A percentile compares a stretch with the other conserved stretches of the same genome.
Conservation (phyloP, 2,113 vertebrate genomes). For the Odontophorus gujanensis region DNA sequence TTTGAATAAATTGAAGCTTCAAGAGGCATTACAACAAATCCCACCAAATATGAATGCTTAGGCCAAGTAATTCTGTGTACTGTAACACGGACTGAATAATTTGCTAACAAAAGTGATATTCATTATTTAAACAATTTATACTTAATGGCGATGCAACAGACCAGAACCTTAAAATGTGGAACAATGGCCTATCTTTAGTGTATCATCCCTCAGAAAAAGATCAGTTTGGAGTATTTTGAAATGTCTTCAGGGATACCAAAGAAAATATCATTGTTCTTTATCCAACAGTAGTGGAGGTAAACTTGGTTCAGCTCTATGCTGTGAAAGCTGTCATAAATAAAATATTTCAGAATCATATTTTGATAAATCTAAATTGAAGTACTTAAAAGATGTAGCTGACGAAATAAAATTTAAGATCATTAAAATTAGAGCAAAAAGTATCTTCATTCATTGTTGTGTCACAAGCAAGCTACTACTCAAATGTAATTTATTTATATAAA, state of each 20-base stretch:
- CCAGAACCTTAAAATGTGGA: neutral
- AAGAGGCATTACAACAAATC: neutral
- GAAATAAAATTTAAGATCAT: neutral
- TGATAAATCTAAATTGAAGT: neutral
- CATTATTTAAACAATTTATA: neutral
- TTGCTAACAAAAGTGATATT: neutral
- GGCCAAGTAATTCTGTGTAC: neutral
- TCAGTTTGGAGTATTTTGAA: neutral
- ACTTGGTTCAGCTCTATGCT: neutral
- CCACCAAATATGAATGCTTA: neutral
- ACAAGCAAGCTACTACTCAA: neutral
- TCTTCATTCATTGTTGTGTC: neutral
- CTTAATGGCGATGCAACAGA: neutral
- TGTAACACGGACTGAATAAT: neutral
- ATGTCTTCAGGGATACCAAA: neutral
- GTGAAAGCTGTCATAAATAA: neutral
- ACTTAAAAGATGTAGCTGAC: neutral
- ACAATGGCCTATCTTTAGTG: neutral
- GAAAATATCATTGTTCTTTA: neutral
- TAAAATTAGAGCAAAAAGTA: neutral
- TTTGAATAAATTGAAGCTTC: neutral
- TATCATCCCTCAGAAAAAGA: neutral
- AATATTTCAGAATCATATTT: neutral
- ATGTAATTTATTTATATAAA: accelerated
- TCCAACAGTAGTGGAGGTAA: neutral